Evolutionary conservation across 2,888 invertebrate species (phyloP).

Genomic region (Isoperla grammatica): DNA sequence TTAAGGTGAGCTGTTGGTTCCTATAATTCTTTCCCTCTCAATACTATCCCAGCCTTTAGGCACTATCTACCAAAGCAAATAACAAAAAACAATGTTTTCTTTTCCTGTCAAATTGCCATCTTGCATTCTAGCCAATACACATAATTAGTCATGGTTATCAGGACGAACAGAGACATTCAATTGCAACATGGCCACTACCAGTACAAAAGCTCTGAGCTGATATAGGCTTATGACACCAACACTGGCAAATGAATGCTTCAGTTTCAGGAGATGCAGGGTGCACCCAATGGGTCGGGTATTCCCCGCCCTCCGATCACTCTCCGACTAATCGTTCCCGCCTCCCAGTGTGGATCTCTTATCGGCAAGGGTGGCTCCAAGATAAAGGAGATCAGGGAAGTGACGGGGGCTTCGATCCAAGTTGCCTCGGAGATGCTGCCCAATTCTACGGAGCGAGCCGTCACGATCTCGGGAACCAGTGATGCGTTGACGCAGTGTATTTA

Average conservation of each 20-base stretch:
- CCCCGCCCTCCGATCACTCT: slow-evolving; percentile 94
- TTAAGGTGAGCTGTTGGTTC: too few species aligned
- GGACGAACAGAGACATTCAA: too few species aligned
- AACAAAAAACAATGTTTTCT: too few species aligned
- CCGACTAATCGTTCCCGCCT: slow-evolving; percentile 96
- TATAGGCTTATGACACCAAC: too few species aligned
- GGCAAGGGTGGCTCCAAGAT: slow-evolving; percentile 99
- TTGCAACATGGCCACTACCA: too few species aligned
- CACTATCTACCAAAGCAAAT: too few species aligned
- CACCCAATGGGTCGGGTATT: slow-evolving; percentile 59
- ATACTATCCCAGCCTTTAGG: too few species aligned
- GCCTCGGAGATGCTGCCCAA: slow-evolving; percentile 99
- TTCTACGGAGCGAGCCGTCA: slow-evolving; percentile 97
- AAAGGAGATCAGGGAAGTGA: slow-evolving; percentile 97
- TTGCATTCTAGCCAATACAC: too few species aligned
- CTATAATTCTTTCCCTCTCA: too few species aligned
- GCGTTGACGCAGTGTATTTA: slow-evolving; percentile 99
- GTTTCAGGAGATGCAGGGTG: slow-evolving; percentile 68
- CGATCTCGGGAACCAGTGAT: slow-evolving; percentile 94
- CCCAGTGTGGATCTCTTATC: slow-evolving; percentile 98
- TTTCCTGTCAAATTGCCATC: too few species aligned
- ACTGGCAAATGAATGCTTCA: slow-evolving; percentile 46
- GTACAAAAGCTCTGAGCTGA: too few species aligned
- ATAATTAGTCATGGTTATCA: too few species aligned
- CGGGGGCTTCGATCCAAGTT: slow-evolving; percentile 87